Base-by-base conservation (phyloP, 2,888 invertebrate species). In the Apotomis betuletana region DNA sequence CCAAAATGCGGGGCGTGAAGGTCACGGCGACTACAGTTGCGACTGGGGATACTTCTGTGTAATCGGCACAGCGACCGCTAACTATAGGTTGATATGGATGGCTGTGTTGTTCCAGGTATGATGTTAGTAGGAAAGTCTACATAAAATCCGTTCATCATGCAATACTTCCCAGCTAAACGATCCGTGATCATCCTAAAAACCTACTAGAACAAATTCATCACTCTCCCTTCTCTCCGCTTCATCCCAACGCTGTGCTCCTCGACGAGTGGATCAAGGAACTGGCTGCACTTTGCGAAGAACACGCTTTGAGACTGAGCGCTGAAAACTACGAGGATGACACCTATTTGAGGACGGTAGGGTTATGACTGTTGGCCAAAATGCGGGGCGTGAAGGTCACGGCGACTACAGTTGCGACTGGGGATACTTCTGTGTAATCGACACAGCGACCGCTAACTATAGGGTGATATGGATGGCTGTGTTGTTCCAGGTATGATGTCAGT, bases 231-330 rank as follows among this genome's bases (percentile, higher is more conserved):
- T n/a, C 82, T 90, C 3, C 88, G 91, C 0, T 87, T 91, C 3
- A 85, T 93, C 69, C 82, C 8, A 94, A 93, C 83, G 98, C 98
- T 1, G 96, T 99, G 5, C 92, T 99, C 60, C 92, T 99, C 74
- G 98, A 98, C 83, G 99, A 99, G 86, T 98, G 99, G 97, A 94
- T 98, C 0, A 98, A 98, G 87, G 99, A 99, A 90, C 92, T 99
- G 74, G 97, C 99, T 0, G 98, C 99, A 12, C 94, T 99, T 70
- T 96, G 98, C 75, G 97, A 98, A 87, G 99, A 99, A 88, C 99
- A 99, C 87, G 96, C 97, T 5, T 94, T 97, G 0, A 83, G 91
- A 58, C 77, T 92, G 0, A 84, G 92, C 0, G 83, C 88, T 0
- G 81, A 85, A 5, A 79, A 80, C 67, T 88, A 87, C 73, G 90